Evolutionary conservation across 1,140 invertebrate species (phyloP).

Genomic region (Tetraneura akinire): DNA sequence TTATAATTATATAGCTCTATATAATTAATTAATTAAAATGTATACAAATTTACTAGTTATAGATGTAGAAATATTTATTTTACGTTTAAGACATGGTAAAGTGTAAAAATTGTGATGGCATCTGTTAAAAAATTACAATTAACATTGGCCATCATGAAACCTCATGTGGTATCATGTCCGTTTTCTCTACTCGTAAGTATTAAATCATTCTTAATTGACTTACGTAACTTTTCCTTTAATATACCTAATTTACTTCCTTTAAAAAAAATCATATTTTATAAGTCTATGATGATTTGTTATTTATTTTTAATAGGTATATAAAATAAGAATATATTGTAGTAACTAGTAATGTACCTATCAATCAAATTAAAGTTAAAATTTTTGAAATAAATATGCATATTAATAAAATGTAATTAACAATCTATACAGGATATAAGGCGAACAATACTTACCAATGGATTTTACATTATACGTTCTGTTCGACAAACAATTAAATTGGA

Average conservation of each 20-base stretch:
- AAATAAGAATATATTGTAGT: no score
- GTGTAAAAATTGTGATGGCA: neutral
- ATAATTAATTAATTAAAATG: no score
- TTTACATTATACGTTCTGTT: constrained; percentile 74
- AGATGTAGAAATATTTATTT: neutral
- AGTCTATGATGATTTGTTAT: no score
- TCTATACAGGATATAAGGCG: constrained; percentile 65
- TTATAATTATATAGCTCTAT: no score
- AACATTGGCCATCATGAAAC: constrained; percentile 76
- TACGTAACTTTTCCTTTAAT: no score
- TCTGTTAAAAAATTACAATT: constrained; percentile 54
- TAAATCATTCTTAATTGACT: neutral
- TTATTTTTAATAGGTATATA: no score
- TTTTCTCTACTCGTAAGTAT: constrained; percentile 63
- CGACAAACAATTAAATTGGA: constrained; percentile 65
- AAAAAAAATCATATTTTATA: no score
- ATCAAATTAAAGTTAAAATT: no score
- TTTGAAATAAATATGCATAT: no score
- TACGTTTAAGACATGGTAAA: neutral
- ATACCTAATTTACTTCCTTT: no score
- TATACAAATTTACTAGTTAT: no score
- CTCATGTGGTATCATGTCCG: constrained; percentile 72
- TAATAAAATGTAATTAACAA: neutral
- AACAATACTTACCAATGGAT: constrained; percentile 71
- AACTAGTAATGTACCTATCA: no score